Evolutionary conservation across 1,140 invertebrate species (phyloP).

Genomic region (Ooceraea biroi): DNA sequence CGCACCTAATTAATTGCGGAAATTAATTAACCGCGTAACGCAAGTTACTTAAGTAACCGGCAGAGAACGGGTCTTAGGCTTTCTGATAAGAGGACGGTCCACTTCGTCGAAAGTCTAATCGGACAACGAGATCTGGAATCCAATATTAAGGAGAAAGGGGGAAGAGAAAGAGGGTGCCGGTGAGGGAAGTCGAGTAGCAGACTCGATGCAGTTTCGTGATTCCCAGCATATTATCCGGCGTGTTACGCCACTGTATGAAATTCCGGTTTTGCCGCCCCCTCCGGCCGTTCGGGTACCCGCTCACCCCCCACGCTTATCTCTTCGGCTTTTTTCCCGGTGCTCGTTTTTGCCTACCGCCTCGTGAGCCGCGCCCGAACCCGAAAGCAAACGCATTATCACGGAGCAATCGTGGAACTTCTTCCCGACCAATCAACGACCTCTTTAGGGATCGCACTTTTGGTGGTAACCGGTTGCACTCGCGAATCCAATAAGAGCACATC

Average conservation of each 20-base stretch:
- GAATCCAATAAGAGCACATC: slow-evolving; percentile 38
- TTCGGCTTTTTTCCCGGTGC: slow-evolving; percentile 66
- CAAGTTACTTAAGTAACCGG: slow-evolving; percentile 72
- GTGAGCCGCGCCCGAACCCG: slow-evolving; percentile 55
- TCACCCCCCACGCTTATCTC: slow-evolving; percentile 73
- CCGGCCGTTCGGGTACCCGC: slow-evolving; percentile 66
- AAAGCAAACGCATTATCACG: slow-evolving; percentile 77
- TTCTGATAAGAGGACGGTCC: slow-evolving; percentile 71
- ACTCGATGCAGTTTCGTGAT: slow-evolving; percentile 75
- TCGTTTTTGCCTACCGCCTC: slow-evolving; percentile 74
- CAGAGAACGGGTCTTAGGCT: slow-evolving; percentile 62
- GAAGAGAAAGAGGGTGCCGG: not conserved
- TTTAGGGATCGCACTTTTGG: slow-evolving; percentile 67
- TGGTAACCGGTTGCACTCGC: slow-evolving; percentile 52
- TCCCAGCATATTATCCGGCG: slow-evolving; percentile 79
- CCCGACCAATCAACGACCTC: slow-evolving; percentile 76
- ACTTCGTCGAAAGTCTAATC: slow-evolving; percentile 70
- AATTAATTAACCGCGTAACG: slow-evolving; percentile 75
- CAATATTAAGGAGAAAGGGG: not conserved
- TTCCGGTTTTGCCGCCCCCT: slow-evolving; percentile 83
- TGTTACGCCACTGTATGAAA: slow-evolving; percentile 85
- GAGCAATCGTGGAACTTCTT: slow-evolving; percentile 67
- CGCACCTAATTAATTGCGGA: slow-evolving; percentile 72
- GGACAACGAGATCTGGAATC: slow-evolving; percentile 64
- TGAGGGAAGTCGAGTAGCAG: slow-evolving; percentile 50